Conservation (phyloP, 1,140 invertebrate genomes). For the Rhagoletis zephyria region DNA sequence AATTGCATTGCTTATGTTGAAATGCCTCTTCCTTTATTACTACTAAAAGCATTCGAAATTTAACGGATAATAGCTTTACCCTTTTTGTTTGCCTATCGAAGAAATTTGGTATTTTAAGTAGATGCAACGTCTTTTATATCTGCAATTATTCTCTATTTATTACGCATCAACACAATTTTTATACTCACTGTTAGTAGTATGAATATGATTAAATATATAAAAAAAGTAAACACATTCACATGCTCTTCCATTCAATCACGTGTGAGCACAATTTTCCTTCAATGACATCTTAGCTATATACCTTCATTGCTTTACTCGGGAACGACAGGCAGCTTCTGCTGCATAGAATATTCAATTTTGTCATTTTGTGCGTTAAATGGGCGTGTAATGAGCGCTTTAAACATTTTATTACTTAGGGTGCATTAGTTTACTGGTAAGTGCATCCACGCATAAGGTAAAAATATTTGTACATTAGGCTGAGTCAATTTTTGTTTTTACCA, state of each 20-base stretch:
- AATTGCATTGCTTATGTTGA: not conserved
- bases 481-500: no score
- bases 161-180: not conserved
- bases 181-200: not conserved
- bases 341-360: constrained; percentile 35
- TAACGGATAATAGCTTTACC: constrained; percentile 24
- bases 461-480: no score
- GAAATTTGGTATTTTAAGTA: not conserved
- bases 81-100: not conserved
- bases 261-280: no score
- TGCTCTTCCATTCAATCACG: not conserved
- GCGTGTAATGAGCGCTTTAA: constrained; percentile 42
- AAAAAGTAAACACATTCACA: not conserved
- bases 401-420: constrained; percentile 20
- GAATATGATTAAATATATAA: not conserved
- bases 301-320: not conserved
- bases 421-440: not conserved
- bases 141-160: constrained; percentile 5
- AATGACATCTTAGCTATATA: no score
- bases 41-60: not conserved
- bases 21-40: not conserved
- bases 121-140: constrained; percentile 14
- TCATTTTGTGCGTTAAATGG: constrained; percentile 31
- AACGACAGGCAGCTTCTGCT: not conserved
- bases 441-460: not conserved